A percentile compares a stretch with the other conserved stretches of the same genome.
These are phyloP conservation scores for Nomada flava DNA, from an alignment of 2,888 invertebrate genomes.

Conservation along the genomic window DNA sequence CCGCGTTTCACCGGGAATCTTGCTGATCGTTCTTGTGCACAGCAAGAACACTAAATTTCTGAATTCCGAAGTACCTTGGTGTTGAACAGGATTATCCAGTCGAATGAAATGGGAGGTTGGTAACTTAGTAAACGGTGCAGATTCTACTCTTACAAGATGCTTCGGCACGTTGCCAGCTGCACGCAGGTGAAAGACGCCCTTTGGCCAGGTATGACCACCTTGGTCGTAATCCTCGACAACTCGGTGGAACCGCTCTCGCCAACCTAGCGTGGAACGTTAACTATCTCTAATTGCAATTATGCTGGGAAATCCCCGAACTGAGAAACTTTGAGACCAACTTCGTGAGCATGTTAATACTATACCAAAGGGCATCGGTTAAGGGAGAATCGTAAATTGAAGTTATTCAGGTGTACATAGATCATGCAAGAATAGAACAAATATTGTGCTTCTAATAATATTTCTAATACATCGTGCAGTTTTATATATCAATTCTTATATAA, in stretches of 20 bases:
- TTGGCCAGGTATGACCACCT: slow-evolving; percentile 52
- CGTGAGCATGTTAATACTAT: slow-evolving; percentile 18
- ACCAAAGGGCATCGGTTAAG: slow-evolving; percentile 1
- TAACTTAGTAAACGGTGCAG: slow-evolving; percentile 60
- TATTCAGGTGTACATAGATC: not conserved
- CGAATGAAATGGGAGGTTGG: slow-evolving; percentile 64
- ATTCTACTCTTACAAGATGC: slow-evolving; percentile 54
- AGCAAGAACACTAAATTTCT: slow-evolving; percentile 14
- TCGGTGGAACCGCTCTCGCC: slow-evolving; percentile 44
- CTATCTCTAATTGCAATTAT: slow-evolving; percentile 68
- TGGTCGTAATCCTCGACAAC: slow-evolving; percentile 64
- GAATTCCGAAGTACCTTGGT: not conserved
- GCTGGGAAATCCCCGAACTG: slow-evolving; percentile 47
- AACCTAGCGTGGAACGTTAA: slow-evolving; percentile 57
- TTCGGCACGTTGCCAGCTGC: slow-evolving; percentile 37
- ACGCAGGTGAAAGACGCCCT: slow-evolving; percentile 38
- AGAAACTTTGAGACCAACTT: slow-evolving; percentile 33
- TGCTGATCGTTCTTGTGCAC: not conserved
- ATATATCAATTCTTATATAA: no score
- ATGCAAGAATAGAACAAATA: no score
- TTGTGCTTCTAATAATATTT: no score
- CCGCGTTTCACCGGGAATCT: not conserved
- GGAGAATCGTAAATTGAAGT: not conserved
- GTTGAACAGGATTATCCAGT: slow-evolving; percentile 58
- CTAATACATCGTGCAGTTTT: no score